Evolutionary conservation across 2,888 invertebrate species (phyloP), one percentile per base, ranked within the genome.

Genomic region (Hydraecia micacea): DNA sequence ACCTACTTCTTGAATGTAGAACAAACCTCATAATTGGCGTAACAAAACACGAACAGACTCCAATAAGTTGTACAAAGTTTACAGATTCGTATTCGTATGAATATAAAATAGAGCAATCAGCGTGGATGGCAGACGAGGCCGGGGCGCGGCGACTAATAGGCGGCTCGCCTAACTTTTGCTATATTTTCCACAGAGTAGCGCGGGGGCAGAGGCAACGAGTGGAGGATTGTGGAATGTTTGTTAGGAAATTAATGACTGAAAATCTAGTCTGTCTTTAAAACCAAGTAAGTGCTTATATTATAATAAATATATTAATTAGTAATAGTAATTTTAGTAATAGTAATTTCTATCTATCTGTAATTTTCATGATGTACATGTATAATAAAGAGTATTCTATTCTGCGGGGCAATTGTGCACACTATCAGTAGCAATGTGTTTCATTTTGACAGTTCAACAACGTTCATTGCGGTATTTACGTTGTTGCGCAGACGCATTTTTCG

Each of bases 71-170:
- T 80, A 15, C 85, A 73, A 75, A 80, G 36, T 86, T 85, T 74
- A 66, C 62, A 83, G 52, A 84, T 84, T 80, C 77, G 73, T 76
- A 79, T 60, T 73, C 52, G 73, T 84, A 87, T 80, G 67, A 90
- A 90, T 87, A 80, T 85, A 86, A 89, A 85, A 89, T 85, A 86
- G 77, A 86, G 84, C 84, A 90, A 89, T 90, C 90, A 88, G 77
- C 85, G 77, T 81, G 77, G 81, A 81, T 69, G 68, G 32, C 75
- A 88, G 88, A 87, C 89, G 89, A 84, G 81, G 88, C 76, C 85
- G 80, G 90, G 89, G 94, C 86, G 92, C 91, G 94, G 91, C 91
- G 90, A 77, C 89, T 92, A 92, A 93, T 91, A 89, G 91, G 86
- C 81, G 91, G 88, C 91, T 89, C 88, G 86, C 88, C 89, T 88